phyloP scores from a whole-genome alignment of 2,113 vertebrate species.

The Campylorhamphus procurvoides region DNA sequence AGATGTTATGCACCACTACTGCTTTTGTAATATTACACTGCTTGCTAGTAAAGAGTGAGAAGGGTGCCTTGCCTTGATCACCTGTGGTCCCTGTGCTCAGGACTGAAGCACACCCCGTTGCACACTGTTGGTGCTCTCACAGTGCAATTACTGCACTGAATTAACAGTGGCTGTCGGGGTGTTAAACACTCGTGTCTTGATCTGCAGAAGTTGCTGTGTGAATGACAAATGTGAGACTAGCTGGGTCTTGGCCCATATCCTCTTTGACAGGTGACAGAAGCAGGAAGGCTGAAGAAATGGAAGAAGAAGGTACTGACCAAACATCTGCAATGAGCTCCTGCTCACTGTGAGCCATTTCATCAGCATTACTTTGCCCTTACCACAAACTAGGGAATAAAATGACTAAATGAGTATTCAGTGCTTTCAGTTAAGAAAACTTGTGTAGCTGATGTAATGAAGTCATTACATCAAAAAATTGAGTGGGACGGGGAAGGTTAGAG shows the following conservation, averaged over 20 bases:
- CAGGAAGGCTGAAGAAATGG: neutral
- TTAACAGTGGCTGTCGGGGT: fast-evolving
- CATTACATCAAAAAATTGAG: neutral
- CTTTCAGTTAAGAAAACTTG: neutral
- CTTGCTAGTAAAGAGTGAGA: neutral
- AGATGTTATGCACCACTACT: neutral
- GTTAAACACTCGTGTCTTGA: fast-evolving
- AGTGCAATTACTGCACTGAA: neutral
- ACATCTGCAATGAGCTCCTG: fast-evolving
- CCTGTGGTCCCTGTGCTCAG: fast-evolving
- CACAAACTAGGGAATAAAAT: too few relatives aligned
- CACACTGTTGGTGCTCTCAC: neutral
- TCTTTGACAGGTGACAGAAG: neutral
- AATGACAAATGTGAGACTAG: neutral
- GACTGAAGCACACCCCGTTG: neutral
- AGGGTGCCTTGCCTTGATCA: neutral
- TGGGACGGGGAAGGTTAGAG: fast-evolving
- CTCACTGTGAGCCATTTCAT: neutral
- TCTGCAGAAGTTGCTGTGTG: neutral
- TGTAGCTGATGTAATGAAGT: neutral
- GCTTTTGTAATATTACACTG: neutral
- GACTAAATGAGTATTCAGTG: neutral
- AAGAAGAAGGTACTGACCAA: neutral
- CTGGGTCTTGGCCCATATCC: neutral
- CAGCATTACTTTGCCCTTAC: neutral